Evolutionary conservation across 35 echinoderm and acorn worm species (phyloP), one percentile per base, ranked within the genome.

Genomic region (Apostichopus californicus): DNA sequence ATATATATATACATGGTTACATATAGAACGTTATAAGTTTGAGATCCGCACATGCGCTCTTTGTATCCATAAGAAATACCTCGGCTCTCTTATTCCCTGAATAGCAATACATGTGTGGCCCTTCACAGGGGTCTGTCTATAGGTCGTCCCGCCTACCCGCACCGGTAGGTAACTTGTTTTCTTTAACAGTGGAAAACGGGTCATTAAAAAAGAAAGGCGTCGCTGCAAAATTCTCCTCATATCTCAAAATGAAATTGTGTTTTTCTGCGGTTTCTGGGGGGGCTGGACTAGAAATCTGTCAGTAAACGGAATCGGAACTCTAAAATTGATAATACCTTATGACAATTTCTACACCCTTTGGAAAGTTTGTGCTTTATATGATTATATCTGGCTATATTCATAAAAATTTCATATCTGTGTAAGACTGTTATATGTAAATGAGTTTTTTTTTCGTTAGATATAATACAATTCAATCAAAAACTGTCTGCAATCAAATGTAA

Each of bases 141-240:
- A 23, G 81, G 55, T 85, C 55, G 57, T 55, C 57, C 55, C 55
- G 17, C 55, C 55, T 56, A 85, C 55, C 56, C 56, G 21, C 23
- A 58, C 55, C 56, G 81, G 81, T 85, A 22, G 57, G 81, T 58
- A 23, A 58, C 81, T 59, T 85, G 54, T 85, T 85, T 85, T 85
- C 56, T 85, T 85, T 58, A 85, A 85, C 81, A 85, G 81, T 85
- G 81, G 81, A 85, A 85, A 85, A 85, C 55, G 57, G 81, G 81
- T 85, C 81, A 85, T 85, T 84, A 84, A 55, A 85, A 85, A 58
- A 24, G 20, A 22, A 85, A 12, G 56, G 81, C 81, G 81, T 58
- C 81, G 24, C 23, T 59, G n/a, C 71, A 75, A 22, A 75, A 20
- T 22, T 75, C 17, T 18, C 71, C 71, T 75, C 71, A 18, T 75